These are phyloP conservation scores for Catonia carolina DNA, from an alignment of 2,888 invertebrate species.

Conservation along the genomic window DNA sequence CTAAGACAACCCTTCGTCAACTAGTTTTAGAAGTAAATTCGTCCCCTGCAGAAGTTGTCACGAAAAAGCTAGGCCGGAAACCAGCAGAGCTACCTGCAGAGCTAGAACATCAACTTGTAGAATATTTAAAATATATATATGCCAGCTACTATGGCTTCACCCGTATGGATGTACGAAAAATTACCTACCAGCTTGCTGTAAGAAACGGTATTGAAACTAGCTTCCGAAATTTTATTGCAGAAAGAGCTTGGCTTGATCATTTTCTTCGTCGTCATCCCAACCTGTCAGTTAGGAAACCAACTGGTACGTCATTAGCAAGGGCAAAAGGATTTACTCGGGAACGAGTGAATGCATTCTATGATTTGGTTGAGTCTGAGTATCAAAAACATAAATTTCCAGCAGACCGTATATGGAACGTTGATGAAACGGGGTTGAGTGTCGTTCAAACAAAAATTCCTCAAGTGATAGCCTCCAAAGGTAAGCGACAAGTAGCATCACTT, in stretches of 20 bases:
- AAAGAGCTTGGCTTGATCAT: not conserved
- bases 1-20: no score
- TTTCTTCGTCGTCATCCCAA: not conserved
- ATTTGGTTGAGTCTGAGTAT: not conserved
- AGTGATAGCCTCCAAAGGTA: not conserved
- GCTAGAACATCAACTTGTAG: no score
- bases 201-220: not conserved
- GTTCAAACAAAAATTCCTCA: not conserved
- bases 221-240: not conserved
- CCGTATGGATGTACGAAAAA: no score
- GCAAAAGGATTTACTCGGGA: not conserved
- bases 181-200: not conserved
- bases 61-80: no score
- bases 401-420: not conserved
- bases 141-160: no score
- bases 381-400: not conserved
- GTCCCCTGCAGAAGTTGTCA: no score
- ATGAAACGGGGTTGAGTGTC: no score
- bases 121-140: no score
- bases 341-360: not conserved
- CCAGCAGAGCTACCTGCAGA: no score
- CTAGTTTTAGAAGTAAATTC: no score
- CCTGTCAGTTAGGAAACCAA: not conserved
- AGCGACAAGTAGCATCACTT: conserved; percentile 37
- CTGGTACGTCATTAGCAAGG: conserved; percentile 2